These are phyloP conservation scores for Palaemon carinicauda DNA, from an alignment of 1,140 invertebrate genomes.

Conservation along the genomic window DNA sequence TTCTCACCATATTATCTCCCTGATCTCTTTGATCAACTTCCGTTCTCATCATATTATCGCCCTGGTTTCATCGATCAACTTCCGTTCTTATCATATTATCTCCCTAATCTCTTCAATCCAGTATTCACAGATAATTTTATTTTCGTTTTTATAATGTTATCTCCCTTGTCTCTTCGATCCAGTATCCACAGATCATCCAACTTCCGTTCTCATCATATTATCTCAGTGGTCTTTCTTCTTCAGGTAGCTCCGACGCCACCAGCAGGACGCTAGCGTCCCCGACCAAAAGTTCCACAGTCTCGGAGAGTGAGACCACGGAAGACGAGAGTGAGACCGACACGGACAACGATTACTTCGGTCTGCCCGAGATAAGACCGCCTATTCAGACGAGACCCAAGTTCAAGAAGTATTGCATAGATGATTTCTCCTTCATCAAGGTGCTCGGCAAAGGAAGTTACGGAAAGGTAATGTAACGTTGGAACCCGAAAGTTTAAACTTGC, in stretches of 20 bases:
- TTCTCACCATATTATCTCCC: too few relatives aligned
- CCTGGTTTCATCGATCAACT: too few relatives aligned
- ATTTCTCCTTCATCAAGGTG: slow-evolving; percentile 94
- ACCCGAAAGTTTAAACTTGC: too few relatives aligned
- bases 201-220: too few relatives aligned
- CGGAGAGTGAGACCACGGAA: slow-evolving; percentile 49
- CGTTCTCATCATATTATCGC: too few relatives aligned
- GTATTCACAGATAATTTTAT: too few relatives aligned
- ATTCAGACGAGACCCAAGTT: slow-evolving; percentile 85
- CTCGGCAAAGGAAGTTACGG: slow-evolving; percentile 96
- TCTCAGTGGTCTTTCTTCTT: not conserved
- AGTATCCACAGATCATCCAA: too few relatives aligned
- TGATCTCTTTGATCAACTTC: too few relatives aligned
- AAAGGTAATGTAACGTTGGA: slow-evolving; percentile 72
- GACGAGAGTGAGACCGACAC: slow-evolving; percentile 57
- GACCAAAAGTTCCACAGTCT: slow-evolving; percentile 28
- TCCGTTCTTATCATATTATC: too few relatives aligned
- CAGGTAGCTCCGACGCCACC: slow-evolving; percentile 50
- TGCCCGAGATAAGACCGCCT: slow-evolving; percentile 67
- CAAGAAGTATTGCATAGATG: slow-evolving; percentile 86
- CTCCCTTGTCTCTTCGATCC: too few relatives aligned
- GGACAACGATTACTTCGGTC: slow-evolving; percentile 54
- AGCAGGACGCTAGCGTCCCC: slow-evolving; percentile 37
- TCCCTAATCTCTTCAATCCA: too few relatives aligned
- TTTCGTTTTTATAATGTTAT: too few relatives aligned